A percentile compares a stretch with the other conserved stretches of the same genome.
Evolutionary conservation across 2,888 invertebrate genomes (phyloP).

Genomic region (Pyralis farinalis): DNA sequence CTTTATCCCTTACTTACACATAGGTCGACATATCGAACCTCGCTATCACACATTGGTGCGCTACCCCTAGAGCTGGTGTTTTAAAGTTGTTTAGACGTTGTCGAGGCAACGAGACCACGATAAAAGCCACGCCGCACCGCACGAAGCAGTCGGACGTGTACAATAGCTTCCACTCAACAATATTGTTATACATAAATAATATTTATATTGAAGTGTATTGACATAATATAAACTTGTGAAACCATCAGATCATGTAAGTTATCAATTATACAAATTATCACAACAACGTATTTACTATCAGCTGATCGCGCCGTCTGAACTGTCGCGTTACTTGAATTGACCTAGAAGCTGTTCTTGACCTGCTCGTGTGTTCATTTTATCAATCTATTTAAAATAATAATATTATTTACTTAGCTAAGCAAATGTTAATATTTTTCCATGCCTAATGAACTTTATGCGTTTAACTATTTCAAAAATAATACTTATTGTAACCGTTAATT

Average conservation of each 20-base stretch:
- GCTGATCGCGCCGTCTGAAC: slow-evolving; percentile 13
- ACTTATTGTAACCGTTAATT: too few species aligned
- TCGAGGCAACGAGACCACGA: slow-evolving; percentile 68
- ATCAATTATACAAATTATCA: background rate
- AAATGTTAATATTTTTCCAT: too few species aligned
- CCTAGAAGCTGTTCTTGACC: slow-evolving; percentile 36
- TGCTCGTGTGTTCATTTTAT: slow-evolving; percentile 12
- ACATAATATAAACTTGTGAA: slow-evolving; percentile 7
- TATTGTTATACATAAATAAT: slow-evolving; percentile 34
- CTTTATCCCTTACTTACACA: slow-evolving; percentile 42
- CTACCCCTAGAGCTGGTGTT: slow-evolving; percentile 53
- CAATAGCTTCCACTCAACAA: slow-evolving; percentile 51
- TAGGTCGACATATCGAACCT: slow-evolving; percentile 30
- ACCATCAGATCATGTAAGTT: slow-evolving; percentile 16
- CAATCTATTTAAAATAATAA: slow-evolving; percentile 4
- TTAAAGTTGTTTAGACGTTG: slow-evolving; percentile 73
- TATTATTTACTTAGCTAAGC: background rate
- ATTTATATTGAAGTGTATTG: slow-evolving; percentile 11
- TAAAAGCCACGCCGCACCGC: slow-evolving; percentile 59
- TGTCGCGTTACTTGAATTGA: slow-evolving; percentile 17
- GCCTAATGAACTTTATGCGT: too few species aligned
- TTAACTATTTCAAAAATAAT: too few species aligned
- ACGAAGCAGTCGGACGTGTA: slow-evolving; percentile 50
- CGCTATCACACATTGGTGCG: slow-evolving; percentile 47
- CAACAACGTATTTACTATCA: slow-evolving; percentile 8